These are phyloP conservation scores for Dromas ardeola DNA, from an alignment of 2,113 vertebrate genomes.

Conservation along the genomic window DNA sequence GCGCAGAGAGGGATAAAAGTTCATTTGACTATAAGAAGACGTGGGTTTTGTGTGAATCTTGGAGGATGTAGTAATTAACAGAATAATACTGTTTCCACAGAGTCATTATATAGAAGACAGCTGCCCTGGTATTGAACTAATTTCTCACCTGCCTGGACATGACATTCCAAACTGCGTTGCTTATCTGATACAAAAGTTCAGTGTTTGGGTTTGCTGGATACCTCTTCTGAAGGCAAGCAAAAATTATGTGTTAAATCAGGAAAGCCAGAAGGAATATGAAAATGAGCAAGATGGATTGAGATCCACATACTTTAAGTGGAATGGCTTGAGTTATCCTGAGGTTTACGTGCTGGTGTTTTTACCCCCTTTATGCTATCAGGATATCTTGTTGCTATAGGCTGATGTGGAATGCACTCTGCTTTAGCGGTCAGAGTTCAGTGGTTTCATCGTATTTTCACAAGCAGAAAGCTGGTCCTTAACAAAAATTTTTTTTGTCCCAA, in stretches of 20 bases:
- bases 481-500: neutral
- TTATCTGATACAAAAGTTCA: neutral
- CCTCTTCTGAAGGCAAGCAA: neutral
- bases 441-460: slow-evolving; percentile 29
- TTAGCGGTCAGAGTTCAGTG: slow-evolving; percentile 21
- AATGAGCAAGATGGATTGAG: neutral
- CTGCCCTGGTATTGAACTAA: neutral
- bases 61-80: neutral
- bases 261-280: neutral
- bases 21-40: neutral
- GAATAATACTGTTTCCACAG: neutral
- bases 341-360: neutral
- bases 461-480: neutral
- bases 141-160: neutral
- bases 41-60: neutral
- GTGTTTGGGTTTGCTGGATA: neutral
- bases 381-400: neutral
- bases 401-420: neutral
- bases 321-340: neutral
- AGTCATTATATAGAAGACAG: neutral
- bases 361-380: neutral
- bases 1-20: neutral
- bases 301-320: neutral
- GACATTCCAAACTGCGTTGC: neutral
- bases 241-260: neutral